Base-by-base conservation (phyloP, 2,797 vertebrate genomes). In the Limosa lapponica region DNA sequence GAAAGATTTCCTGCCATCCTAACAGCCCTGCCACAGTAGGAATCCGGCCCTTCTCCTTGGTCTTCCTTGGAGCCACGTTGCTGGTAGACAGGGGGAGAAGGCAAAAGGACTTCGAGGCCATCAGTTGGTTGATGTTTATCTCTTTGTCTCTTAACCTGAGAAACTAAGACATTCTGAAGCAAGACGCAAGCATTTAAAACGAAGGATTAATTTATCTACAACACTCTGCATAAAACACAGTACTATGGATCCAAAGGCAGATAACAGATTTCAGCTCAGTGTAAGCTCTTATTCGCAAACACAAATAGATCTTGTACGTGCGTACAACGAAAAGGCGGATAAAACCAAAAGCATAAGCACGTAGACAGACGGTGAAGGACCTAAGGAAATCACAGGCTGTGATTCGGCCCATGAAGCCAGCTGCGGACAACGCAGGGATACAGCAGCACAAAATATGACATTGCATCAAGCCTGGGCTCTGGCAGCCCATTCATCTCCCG, bases 401-500 rank as follows among this genome's bases (percentile, higher is more conserved):
- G 65, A 75, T 87, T 58, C 43, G 69, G 79, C 6, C 49, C 64
- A 3, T 5, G 25, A 54, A 69, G 52, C 19, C 87, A 78, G 65
- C 44, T 49, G 51, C 5, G 1, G 36, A 12, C 58, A 49, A 39
- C 7, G 5, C 22, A n/a, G 67, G 54, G 48, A 58, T 27, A 44
- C 11, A 84, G 55, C 75, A 78, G 49, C 16, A 72, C 87, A 92
- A 80, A 57, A 36, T 32, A n/a, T 37, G 28, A 22, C 74, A 67
- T 2, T 2, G 3, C 49, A 77, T 12, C 28, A 15, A 55, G 61
- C 16, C 83, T 61, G 24, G 28, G 5, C 81, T 77, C 74, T 57
- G 61, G 34, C 71, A 89, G 58, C 24, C n/a, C 75, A 67, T 90
- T 44, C 92, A 95, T 78, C 79, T 95, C 72, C 94, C 46, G 89